phyloP scores from a whole-genome alignment of 2,797 vertebrate species.

The Rhynchonycteris naso region DNA sequence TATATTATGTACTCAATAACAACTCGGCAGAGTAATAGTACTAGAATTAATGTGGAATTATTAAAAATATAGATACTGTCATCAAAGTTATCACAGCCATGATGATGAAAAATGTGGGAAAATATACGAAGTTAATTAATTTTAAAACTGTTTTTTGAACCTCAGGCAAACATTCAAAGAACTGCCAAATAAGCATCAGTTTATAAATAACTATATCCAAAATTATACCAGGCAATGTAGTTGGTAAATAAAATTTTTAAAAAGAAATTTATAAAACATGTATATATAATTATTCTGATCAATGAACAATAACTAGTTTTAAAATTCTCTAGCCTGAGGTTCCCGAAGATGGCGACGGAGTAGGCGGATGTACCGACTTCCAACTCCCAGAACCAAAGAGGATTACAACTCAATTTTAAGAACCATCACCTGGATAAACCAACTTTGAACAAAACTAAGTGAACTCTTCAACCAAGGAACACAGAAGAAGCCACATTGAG shows the following conservation, averaged over 20 bases:
- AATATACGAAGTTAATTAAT: neutral
- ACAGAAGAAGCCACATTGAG: too few relatives aligned
- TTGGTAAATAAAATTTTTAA: neutral
- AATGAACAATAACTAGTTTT: neutral
- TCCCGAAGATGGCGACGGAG: too few relatives aligned
- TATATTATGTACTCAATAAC: neutral
- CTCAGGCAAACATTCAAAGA: neutral
- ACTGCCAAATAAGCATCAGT: neutral
- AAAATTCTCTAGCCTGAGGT: too few relatives aligned
- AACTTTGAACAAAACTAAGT: too few relatives aligned
- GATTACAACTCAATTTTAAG: too few relatives aligned
- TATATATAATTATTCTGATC: neutral
- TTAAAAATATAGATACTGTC: neutral
- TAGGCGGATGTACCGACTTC: too few relatives aligned
- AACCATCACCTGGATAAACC: too few relatives aligned
- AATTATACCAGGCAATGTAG: neutral
- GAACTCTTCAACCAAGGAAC: too few relatives aligned
- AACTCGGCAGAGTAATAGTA: neutral
- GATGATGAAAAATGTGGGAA: neutral
- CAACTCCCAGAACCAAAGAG: too few relatives aligned
- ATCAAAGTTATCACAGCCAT: neutral
- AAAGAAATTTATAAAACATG: neutral
- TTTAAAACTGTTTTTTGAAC: neutral
- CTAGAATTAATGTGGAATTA: neutral
- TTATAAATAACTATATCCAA: neutral